These are phyloP conservation scores for Tipula confusa DNA, from an alignment of 2,888 invertebrate species.

Conservation along the genomic window DNA sequence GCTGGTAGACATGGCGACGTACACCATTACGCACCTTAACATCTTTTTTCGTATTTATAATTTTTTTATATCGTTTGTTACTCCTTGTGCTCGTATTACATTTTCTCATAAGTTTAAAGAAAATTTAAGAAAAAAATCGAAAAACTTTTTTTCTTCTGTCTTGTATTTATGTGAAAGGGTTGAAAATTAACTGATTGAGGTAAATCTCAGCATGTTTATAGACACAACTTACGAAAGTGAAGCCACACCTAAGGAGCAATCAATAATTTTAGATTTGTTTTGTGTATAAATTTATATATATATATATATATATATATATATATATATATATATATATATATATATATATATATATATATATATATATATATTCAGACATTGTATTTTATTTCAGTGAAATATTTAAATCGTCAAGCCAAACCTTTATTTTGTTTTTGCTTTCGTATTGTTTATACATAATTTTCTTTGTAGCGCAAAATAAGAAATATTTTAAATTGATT, in stretches of 20 bases:
- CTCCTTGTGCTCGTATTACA: neutral
- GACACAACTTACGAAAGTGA: neutral
- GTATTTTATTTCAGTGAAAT: neutral
- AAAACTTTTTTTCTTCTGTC: conserved; percentile 8
- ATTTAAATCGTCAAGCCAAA: conserved; percentile 3
- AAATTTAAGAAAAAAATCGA: neutral
- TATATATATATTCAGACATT: too few relatives aligned
- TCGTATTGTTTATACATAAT: neutral
- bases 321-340: too few relatives aligned
- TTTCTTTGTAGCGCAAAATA: neutral
- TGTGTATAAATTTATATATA: neutral
- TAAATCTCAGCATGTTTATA: neutral
- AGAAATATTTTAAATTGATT: conserved; percentile 3
- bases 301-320: too few relatives aligned
- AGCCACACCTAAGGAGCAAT: conserved; percentile 3
- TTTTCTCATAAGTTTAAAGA: neutral
- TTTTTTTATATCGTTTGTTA: neutral
- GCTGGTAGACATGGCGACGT: conserved; percentile 37
- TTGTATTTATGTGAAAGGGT: neutral
- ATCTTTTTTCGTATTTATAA: conserved; percentile 33
- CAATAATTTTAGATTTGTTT: neutral
- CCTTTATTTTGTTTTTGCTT: conserved; percentile 3
- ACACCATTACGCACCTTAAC: conserved; percentile 38
- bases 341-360: too few relatives aligned
- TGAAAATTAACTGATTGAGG: neutral